Conservation (phyloP, 1,140 invertebrate genomes). For the Achatina immaculata region DNA sequence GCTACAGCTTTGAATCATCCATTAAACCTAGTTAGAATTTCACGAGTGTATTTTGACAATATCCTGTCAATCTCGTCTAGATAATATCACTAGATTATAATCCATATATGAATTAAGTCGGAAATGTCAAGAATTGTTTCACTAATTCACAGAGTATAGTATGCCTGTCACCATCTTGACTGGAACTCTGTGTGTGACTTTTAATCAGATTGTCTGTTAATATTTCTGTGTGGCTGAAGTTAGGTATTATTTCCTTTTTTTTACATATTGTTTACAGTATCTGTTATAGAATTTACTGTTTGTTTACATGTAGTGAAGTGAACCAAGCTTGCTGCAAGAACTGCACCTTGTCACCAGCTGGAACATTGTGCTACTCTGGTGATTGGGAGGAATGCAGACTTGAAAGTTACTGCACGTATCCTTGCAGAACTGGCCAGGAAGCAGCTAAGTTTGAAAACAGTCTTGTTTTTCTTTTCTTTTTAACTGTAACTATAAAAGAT, state of each 20-base stretch:
- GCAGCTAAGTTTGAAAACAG: neutral
- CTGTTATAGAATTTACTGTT: neutral
- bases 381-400: neutral
- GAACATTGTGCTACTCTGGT: neutral
- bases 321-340: conserved; percentile 1
- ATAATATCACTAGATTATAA: no score
- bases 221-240: neutral
- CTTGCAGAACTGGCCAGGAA: neutral
- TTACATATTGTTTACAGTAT: neutral
- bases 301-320: neutral
- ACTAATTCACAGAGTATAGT: no score
- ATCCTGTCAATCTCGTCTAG: no score
- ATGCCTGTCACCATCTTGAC: no score
- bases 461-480: neutral
- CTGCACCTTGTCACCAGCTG: neutral
- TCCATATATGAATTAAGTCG: no score
- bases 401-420: neutral
- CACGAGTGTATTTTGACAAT: no score
- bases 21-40: no score
- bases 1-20: no score
- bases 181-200: no score
- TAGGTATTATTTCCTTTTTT: neutral
- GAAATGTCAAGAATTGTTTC: no score
- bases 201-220: neutral
- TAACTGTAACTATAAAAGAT: neutral